Evolutionary conservation across 2,113 vertebrate species (phyloP).

Genomic region (Galeopterus variegatus): DNA sequence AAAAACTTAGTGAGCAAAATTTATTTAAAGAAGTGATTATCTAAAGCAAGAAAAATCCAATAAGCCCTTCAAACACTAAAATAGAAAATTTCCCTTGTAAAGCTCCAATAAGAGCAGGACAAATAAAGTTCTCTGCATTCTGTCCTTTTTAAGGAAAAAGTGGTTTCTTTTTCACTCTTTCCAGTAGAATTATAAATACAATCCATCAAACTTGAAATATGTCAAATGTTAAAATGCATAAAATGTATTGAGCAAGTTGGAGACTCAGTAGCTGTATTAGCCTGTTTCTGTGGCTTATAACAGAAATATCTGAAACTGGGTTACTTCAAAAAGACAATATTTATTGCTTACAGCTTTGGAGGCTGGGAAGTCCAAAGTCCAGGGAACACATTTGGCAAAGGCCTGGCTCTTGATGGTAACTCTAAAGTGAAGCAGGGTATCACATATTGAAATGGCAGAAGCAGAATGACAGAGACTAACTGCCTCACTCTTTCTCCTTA

Average conservation of each 20-base stretch:
- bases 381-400: too few relatives aligned
- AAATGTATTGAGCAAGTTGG: background rate
- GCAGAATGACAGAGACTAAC: too few relatives aligned
- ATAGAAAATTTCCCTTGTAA: conserved; percentile 57
- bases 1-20: conserved; percentile 68
- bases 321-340: too few relatives aligned
- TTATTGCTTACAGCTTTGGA: too few relatives aligned
- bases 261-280: background rate
- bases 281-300: too few relatives aligned
- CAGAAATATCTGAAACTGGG: too few relatives aligned
- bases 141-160: conserved; percentile 29
- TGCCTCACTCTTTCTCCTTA: too few relatives aligned
- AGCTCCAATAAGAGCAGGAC: conserved; percentile 36
- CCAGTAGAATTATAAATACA: conserved; percentile 48
- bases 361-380: too few relatives aligned
- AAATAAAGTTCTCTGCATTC: conserved; percentile 3
- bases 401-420: too few relatives aligned
- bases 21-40: conserved; percentile 80
- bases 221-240: background rate
- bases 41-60: conserved; percentile 68
- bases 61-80: conserved; percentile 68
- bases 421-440: too few relatives aligned
- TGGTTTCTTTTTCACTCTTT: conserved; percentile 66
- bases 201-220: conserved; percentile 50
- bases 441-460: too few relatives aligned